Conservation (phyloP, 2,113 vertebrate genomes). For the Erinaceus europaeus region DNA sequence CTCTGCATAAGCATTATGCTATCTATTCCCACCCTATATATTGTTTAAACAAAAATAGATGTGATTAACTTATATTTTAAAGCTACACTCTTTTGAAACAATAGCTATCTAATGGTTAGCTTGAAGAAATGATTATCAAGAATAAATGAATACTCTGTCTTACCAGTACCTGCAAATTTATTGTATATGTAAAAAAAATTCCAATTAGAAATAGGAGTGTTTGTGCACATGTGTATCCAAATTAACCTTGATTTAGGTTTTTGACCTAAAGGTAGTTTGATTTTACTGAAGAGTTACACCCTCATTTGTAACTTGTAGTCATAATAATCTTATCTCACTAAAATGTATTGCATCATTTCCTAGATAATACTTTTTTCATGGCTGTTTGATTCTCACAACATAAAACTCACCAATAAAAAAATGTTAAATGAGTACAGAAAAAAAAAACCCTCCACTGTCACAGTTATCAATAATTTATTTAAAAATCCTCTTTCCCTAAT, state of each 20-base stretch:
- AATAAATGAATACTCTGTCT: neutral
- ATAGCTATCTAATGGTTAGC: neutral
- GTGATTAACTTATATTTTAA: conserved; percentile 20
- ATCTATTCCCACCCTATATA: neutral
- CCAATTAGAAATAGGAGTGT: neutral
- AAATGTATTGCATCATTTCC: neutral
- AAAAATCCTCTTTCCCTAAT: neutral
- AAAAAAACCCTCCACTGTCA: neutral
- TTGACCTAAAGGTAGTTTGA: neutral
- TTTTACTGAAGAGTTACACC: neutral
- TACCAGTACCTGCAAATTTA: neutral
- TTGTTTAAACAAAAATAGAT: neutral
- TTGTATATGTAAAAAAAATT: neutral
- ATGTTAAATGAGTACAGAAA: neutral
- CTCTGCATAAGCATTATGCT: too few relatives aligned
- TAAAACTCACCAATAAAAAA: neutral
- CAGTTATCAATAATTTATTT: neutral
- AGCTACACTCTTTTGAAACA: neutral
- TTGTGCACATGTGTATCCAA: neutral
- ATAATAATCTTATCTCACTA: conserved; percentile 12
- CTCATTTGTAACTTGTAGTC: neutral
- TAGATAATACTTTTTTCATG: conserved; percentile 3
- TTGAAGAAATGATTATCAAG: neutral
- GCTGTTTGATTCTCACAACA: neutral
- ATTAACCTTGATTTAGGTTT: neutral